These are phyloP conservation scores for Caenorhabditis japonica DNA, from an alignment of 2,888 invertebrate genomes.

Conservation along the genomic window DNA sequence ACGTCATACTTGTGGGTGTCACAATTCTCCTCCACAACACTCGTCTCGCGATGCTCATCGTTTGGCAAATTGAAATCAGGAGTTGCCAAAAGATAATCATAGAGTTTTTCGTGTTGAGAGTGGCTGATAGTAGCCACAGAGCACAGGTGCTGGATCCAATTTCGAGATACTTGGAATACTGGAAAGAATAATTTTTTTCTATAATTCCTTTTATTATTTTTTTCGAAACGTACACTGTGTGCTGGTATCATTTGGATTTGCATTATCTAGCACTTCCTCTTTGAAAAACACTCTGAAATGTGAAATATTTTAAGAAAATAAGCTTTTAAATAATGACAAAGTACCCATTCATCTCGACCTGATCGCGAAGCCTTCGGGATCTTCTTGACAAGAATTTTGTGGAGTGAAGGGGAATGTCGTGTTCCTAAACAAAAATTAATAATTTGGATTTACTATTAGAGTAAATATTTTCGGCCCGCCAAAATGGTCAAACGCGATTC, in stretches of 20 bases:
- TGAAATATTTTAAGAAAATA: background rate
- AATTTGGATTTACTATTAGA: no score
- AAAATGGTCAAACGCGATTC: no score
- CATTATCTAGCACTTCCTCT: slow-evolving; percentile 19
- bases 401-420: slow-evolving; percentile 56
- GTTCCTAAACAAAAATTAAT: slow-evolving; percentile 50
- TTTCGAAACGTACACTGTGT: slow-evolving; percentile 27
- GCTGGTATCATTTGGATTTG: slow-evolving; percentile 43
- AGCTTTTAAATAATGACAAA: background rate
- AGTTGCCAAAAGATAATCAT: slow-evolving; percentile 31
- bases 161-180: slow-evolving; percentile 47
- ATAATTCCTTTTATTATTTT: no score
- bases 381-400: slow-evolving; percentile 48
- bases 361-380: slow-evolving; percentile 41
- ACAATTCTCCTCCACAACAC: slow-evolving; percentile 34
- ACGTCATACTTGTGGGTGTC: slow-evolving; percentile 35
- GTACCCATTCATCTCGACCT: slow-evolving; percentile 54
- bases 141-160: slow-evolving; percentile 48
- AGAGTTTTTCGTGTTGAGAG: slow-evolving; percentile 32
- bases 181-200: background rate
- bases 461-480: background rate
- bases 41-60: slow-evolving; percentile 23
- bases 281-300: slow-evolving; percentile 46
- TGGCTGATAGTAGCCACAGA: slow-evolving; percentile 50
- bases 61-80: slow-evolving; percentile 40